A percentile compares a stretch with the other conserved stretches of the same genome.
Evolutionary conservation across 2,797 vertebrate species (phyloP).

Genomic region (Anguilla anguilla): DNA sequence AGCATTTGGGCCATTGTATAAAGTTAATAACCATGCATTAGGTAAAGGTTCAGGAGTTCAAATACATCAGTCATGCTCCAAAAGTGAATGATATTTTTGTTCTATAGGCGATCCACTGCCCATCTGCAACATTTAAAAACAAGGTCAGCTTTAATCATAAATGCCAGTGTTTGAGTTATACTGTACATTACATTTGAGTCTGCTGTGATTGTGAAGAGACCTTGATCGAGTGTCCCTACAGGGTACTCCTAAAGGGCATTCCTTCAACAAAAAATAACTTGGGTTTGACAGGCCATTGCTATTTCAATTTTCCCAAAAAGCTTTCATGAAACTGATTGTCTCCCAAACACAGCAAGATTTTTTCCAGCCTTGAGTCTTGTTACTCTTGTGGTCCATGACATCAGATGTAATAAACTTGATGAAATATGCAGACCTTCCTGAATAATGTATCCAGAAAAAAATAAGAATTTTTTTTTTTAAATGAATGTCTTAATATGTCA

Average conservation of each 20-base stretch:
- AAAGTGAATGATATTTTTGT: background rate
- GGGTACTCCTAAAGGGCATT: background rate
- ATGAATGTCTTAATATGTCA: constrained; percentile 16
- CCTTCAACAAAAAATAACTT: background rate
- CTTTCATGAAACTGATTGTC: background rate
- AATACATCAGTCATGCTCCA: background rate
- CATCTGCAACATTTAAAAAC: background rate
- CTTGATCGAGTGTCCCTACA: background rate
- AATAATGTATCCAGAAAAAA: background rate
- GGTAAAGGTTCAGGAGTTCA: background rate
- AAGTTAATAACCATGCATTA: background rate
- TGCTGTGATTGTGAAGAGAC: background rate
- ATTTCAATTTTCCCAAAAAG: background rate
- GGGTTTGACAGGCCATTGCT: background rate
- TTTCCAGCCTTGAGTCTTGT: background rate
- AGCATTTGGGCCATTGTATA: background rate
- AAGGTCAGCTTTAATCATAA: background rate
- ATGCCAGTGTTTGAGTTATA: background rate
- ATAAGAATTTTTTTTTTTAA: no score
- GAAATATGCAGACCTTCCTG: background rate
- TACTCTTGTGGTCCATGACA: background rate
- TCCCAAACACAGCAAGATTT: background rate
- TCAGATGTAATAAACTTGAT: constrained; percentile 24
- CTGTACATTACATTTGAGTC: background rate
- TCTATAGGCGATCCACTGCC: background rate